A percentile compares a stretch with the other conserved stretches of the same genome.
phyloP scores from a whole-genome alignment of 2,113 vertebrate genomes.

The Aleadryas rufinucha region DNA sequence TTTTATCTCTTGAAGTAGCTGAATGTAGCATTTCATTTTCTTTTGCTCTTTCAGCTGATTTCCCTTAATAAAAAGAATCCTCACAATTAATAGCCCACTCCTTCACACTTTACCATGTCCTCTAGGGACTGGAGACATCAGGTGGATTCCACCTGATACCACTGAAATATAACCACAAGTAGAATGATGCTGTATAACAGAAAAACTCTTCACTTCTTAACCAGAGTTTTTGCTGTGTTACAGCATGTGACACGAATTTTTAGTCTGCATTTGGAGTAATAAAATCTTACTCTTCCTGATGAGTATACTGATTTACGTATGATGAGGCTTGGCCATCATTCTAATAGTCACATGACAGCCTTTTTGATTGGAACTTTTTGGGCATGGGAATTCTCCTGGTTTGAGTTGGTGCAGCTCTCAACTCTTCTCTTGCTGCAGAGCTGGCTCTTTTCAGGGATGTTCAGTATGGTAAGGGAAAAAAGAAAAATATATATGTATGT shows the following conservation, averaged over 20 bases:
- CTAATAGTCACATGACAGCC: neutral
- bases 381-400: neutral
- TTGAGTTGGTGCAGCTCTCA: neutral
- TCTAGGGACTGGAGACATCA: neutral
- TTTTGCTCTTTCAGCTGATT: neutral
- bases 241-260: neutral
- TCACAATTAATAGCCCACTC: neutral
- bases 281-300: neutral
- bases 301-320: neutral
- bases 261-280: neutral
- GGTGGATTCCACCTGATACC: conserved; percentile 42
- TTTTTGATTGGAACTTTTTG: neutral
- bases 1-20: neutral
- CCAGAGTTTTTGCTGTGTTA: neutral
- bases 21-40: neutral
- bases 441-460: neutral
- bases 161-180: neutral
- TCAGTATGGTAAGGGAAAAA: no score
- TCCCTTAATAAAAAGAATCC: neutral
- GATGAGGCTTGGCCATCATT: neutral
- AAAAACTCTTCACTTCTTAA: neutral
- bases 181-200: neutral
- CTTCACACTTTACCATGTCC: neutral
- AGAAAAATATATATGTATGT: neutral
- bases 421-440: neutral